A percentile compares a stretch with the other conserved stretches of the same genome.
Conservation (phyloP, 2,797 vertebrate species). For the Miichthys miiuy region DNA sequence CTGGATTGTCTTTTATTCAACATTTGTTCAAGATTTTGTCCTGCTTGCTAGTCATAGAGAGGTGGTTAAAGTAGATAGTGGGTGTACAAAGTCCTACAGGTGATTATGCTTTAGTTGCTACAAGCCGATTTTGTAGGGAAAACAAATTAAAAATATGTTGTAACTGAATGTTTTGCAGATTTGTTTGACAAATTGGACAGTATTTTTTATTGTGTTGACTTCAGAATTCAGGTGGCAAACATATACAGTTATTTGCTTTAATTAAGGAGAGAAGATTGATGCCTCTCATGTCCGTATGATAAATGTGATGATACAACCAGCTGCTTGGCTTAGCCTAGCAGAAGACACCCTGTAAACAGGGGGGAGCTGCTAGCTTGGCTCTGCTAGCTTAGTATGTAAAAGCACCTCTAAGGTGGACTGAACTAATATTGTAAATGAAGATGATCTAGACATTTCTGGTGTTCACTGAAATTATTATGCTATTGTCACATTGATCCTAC, state of each 20-base stretch:
- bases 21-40: background rate
- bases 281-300: too few relatives aligned
- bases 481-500: background rate
- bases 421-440: background rate
- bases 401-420: too few relatives aligned
- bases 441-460: background rate
- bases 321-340: too few relatives aligned
- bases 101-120: background rate
- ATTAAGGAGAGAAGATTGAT: too few relatives aligned
- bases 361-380: too few relatives aligned
- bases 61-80: background rate
- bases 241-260: too few relatives aligned
- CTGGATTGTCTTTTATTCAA: background rate
- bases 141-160: background rate
- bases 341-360: too few relatives aligned
- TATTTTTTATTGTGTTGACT: too few relatives aligned
- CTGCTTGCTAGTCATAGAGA: background rate
- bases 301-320: too few relatives aligned
- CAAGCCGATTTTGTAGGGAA: background rate
- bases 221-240: too few relatives aligned
- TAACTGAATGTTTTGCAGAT: constrained; percentile 11
- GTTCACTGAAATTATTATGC: background rate
- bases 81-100: background rate
- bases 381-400: too few relatives aligned
- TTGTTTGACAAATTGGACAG: background rate